Percentiles rank a stretch among this genome's conserved stretches.
Conservation (phyloP, 1,140 invertebrate genomes). For the Callitettix versicolor region DNA sequence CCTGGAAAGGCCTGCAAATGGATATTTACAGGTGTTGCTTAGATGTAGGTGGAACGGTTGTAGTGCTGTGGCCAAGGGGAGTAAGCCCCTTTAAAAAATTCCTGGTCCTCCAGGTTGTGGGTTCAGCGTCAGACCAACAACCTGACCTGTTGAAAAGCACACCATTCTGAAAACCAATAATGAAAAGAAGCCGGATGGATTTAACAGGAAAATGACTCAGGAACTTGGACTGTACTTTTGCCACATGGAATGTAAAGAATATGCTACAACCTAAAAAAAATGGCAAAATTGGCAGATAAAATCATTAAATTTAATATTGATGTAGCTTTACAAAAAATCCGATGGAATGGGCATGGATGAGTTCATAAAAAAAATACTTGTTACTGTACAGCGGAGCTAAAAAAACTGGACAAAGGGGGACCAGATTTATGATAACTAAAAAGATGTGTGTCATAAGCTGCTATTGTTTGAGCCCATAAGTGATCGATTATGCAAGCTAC, state of each 20-base stretch:
- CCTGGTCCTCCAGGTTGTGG: no score
- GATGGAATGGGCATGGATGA: conserved; percentile 12
- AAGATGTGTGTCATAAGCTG: conserved; percentile 4
- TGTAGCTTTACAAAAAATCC: conserved; percentile 20
- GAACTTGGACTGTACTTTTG: conserved; percentile 2
- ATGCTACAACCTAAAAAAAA: conserved; percentile 11
- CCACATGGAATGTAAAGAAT: conserved; percentile 22
- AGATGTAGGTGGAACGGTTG: no score
- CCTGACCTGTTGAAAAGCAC: conserved; percentile 12
- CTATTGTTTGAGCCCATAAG: no score
- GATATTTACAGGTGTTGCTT: no score
- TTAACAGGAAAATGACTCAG: conserved; percentile 3
- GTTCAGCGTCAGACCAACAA: conserved; percentile 17
- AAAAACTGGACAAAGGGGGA: not conserved
- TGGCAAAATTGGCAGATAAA: conserved; percentile 15
- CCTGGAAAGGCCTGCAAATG: no score
- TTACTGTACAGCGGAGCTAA: conserved; percentile 5
- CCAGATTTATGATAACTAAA: not conserved
- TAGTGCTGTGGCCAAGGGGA: no score
- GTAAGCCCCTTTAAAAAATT: no score
- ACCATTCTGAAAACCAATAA: conserved; percentile 8
- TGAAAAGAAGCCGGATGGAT: conserved; percentile 7
- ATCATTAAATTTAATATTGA: conserved; percentile 19
- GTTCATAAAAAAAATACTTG: conserved; percentile 2
- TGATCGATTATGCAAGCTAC: conserved; percentile 17